Evolutionary conservation across 2,113 vertebrate species (phyloP).

Genomic region (Datnioides undecimradiatus): DNA sequence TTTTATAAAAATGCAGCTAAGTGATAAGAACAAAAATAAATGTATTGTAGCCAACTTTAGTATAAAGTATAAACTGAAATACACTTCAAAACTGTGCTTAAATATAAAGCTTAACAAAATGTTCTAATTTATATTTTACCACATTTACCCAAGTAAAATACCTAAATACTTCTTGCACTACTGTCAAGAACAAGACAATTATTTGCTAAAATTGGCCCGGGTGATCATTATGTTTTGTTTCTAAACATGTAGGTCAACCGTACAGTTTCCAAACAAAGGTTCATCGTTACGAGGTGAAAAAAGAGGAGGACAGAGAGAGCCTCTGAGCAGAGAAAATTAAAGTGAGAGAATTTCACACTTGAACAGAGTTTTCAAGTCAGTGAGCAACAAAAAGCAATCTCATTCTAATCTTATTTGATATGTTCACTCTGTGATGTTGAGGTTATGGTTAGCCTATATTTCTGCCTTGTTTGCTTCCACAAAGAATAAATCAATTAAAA

Average conservation of each 20-base stretch:
- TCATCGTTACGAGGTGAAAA: background rate
- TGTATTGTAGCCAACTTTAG: background rate
- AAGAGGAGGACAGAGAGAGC: background rate
- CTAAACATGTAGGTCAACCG: slow-evolving; percentile 9
- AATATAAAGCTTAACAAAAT: too few species aligned
- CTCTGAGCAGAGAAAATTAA: background rate
- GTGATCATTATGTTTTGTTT: background rate
- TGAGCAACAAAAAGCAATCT: slow-evolving; percentile 3
- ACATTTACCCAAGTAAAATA: background rate
- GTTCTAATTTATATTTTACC: too few species aligned
- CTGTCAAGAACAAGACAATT: background rate
- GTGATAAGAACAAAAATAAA: background rate
- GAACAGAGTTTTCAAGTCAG: slow-evolving; percentile 22
- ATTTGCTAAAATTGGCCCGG: background rate
- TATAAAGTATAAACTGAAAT: background rate
- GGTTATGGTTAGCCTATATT: background rate
- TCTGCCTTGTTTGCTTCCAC: background rate
- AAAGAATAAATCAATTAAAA: background rate
- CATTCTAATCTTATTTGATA: background rate
- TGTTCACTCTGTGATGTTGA: background rate
- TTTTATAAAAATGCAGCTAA: background rate
- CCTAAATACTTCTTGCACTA: background rate
- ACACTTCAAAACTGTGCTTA: too few species aligned
- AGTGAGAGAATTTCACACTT: background rate
- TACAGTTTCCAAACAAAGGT: slow-evolving; percentile 11